Base-by-base conservation (phyloP, 2,797 vertebrate species). In the Epinephelus coioides region DNA sequence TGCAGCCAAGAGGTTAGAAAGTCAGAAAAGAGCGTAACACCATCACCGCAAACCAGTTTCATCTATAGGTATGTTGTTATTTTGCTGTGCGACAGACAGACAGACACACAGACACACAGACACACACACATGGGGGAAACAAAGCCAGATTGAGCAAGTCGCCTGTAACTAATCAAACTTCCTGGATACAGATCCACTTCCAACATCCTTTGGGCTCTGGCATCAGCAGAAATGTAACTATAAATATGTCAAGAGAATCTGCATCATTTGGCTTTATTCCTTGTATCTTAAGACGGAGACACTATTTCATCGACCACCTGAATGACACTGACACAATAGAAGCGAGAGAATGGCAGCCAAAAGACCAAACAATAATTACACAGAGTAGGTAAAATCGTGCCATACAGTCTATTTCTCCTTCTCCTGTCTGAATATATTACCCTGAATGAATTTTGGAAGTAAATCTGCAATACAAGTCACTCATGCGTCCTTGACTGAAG, bases 11-110 rank as follows among this genome's bases (percentile, higher is more conserved):
- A 60, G 73, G 53, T 54, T 56, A 74, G 53, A 62, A 67, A 60
- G 57, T 50, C 46, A 67, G 61, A 23, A 64, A 2, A 49, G 7
- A 47, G 19, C 15, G 6, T 60, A 78, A 54, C 69, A 69, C 23
- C 55, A 82, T 14, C 82, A 75, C 71, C 1, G 43, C 70, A 87
- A 82, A 84, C 61, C 17, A 67, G 14, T 47, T 56, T 81, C 34
- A 77, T 27, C 70, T 38, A 25, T 17, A 5, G 40, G 56, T 6
- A 21, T 54, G 25, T 23, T 60, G 66, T 50, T 74, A 51, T 2
- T 65, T 59, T 57, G 18, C 49, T 21, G 19, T 59, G 47, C 1
- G 51, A 15, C 25, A 46, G 25, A 12, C 18, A 27, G 4, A 27
- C 4, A 27, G 4, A 27, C 1, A 27, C 1, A 27, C 4, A 27